These are phyloP conservation scores for Neuroterus valhalla DNA, from an alignment of 1,140 invertebrate species.

Conservation along the genomic window DNA sequence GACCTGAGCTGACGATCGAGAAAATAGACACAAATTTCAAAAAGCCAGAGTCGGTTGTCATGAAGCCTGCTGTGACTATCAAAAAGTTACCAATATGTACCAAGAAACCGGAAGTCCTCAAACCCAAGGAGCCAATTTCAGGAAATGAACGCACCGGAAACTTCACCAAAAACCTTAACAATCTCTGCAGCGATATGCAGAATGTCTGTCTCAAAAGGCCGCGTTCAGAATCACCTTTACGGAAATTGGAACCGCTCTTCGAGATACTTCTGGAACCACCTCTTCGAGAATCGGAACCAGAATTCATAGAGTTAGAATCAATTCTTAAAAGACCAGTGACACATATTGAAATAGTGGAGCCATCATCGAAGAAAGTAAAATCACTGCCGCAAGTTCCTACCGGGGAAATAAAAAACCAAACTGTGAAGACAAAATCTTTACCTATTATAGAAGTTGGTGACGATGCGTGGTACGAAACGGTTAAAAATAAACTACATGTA, in stretches of 20 bases:
- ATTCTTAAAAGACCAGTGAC: too few relatives aligned
- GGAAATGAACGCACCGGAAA: not conserved
- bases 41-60: not conserved
- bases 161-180: too few relatives aligned
- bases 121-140: slow-evolving; percentile 10
- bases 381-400: too few relatives aligned
- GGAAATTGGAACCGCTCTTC: too few relatives aligned
- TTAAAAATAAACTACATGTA: not conserved
- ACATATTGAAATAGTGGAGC: too few relatives aligned
- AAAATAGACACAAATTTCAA: not conserved
- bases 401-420: not conserved
- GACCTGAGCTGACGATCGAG: not conserved
- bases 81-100: not conserved
- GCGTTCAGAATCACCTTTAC: too few relatives aligned
- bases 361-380: too few relatives aligned
- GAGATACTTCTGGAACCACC: too few relatives aligned
- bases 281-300: too few relatives aligned
- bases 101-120: not conserved
- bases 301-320: too few relatives aligned
- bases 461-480: not conserved
- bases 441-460: slow-evolving; percentile 5
- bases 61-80: not conserved
- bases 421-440: not conserved
- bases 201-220: too few relatives aligned
- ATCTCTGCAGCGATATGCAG: too few relatives aligned